These are phyloP conservation scores for Odontamblyopus rebecca DNA, from an alignment of 2,797 vertebrate species.

Conservation along the genomic window DNA sequence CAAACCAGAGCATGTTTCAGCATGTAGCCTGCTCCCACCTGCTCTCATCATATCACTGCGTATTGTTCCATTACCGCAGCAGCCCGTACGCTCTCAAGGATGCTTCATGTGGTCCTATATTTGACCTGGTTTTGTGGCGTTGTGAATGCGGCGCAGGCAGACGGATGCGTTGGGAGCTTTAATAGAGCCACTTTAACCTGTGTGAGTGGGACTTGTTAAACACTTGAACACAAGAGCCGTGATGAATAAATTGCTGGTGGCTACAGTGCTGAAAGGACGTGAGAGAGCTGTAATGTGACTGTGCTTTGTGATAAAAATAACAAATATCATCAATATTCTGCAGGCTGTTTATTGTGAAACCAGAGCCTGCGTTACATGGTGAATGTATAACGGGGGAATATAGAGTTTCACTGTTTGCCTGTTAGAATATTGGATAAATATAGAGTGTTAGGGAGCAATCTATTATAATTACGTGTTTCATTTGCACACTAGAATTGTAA, in stretches of 20 bases:
- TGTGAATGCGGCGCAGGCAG: neutral
- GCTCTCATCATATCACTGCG: neutral
- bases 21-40: neutral
- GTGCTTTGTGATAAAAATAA: slow-evolving; percentile 4
- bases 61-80: slow-evolving; percentile 17
- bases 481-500: neutral
- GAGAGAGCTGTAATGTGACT: slow-evolving; percentile 3
- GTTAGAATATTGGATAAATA: neutral
- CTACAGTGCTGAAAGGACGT: neutral
- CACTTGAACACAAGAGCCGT: slow-evolving; percentile 32
- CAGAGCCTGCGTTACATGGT: too few relatives aligned
- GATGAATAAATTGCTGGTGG: slow-evolving; percentile 30
- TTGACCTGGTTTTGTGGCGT: slow-evolving; percentile 28
- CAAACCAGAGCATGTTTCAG: neutral
- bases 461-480: neutral
- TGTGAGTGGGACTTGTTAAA: slow-evolving; percentile 22
- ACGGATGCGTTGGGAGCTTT: slow-evolving; percentile 26
- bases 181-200: slow-evolving; percentile 39
- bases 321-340: slow-evolving; percentile 4
- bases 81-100: slow-evolving; percentile 25
- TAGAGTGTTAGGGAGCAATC: neutral
- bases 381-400: neutral
- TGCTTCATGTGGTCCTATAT: slow-evolving; percentile 27
- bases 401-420: neutral
- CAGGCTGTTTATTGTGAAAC: neutral